Base-by-base conservation (phyloP, 2,113 vertebrate genomes). In the Brachyhypopomus occidentalis region DNA sequence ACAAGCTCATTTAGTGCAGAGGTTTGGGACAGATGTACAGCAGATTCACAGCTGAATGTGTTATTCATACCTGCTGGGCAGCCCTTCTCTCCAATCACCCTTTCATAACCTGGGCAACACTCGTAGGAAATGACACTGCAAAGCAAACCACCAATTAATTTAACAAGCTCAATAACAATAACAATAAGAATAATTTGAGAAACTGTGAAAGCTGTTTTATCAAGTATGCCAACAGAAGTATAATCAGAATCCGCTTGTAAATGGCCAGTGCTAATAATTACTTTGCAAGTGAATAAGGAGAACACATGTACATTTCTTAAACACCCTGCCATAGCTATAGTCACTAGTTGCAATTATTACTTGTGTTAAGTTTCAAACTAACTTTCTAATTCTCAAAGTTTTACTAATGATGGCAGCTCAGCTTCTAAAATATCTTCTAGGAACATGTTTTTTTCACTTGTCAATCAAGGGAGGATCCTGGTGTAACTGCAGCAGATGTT, bases 51-150 rank as follows among this genome's bases (percentile, higher is more conserved):
- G 19, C 14, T 27, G 58, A 25, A 52, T n/a, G 23, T 22, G 45
- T 12, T 25, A 77, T 38, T 62, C 84, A 87, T 92, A 98, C 98
- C 96, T 89, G 96, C 96, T 82, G 98, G 98, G 79, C 98, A 99
- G 84, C 98, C 98, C 84, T 94, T 98, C 88, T 98, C 96, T 89
- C 97, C 97, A 0, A 93, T 92, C 81, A 98, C 92, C 86, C 90
- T 98, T 88, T 98, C 97, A 85, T 98, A 99, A 62, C 98, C 98
- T 25, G 98, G 98, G 77, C 98, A 99, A 88, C 98, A 99, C 89
- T 99, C 98, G 0, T 98, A 99, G 64, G 93, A 95, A 91, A 98
- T 95, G 78, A 98, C 90, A 81, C 98, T 99, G 93, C 16, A 92
- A 93, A 85, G 34, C 69, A 75, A 78, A 41, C 23, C 38, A 70